Evolutionary conservation across 1,140 invertebrate genomes (phyloP).

Genomic region (Dolichoris vasculosae): DNA sequence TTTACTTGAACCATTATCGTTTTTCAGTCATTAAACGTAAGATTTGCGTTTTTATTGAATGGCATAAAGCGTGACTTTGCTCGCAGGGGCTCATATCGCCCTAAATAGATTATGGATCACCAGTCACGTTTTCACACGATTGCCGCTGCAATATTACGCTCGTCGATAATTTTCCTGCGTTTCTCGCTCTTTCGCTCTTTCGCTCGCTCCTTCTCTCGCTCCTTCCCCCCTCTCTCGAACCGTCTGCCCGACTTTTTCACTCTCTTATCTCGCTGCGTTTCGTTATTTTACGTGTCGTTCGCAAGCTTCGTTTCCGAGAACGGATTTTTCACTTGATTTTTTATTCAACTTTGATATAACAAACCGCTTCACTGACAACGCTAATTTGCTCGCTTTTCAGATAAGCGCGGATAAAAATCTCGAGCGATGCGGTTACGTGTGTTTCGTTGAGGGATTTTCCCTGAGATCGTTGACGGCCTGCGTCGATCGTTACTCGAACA

Average conservation of each 20-base stretch:
- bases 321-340: neutral
- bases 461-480: neutral
- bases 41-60: constrained; percentile 1
- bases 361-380: constrained; percentile 3
- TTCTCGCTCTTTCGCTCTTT: neutral
- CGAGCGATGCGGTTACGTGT: neutral
- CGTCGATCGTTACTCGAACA: neutral
- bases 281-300: neutral
- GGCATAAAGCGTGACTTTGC: neutral
- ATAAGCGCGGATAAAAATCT: neutral
- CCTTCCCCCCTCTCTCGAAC: neutral
- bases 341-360: constrained; percentile 16
- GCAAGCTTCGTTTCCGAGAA: constrained; percentile 7
- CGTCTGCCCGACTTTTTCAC: neutral
- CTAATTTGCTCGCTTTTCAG: constrained; percentile 43
- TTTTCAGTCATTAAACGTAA: neutral
- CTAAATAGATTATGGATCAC: constrained; percentile 40
- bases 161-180: neutral
- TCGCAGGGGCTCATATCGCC: constrained; percentile 35
- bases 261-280: neutral
- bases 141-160: neutral
- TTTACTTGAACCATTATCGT: neutral
- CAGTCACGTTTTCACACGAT: constrained; percentile 61
- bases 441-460: neutral
- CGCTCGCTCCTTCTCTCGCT: neutral